Percentiles rank a stretch among this genome's conserved stretches.
These are phyloP conservation scores for Galaxea fascicularis DNA, from an alignment of 92 coral and sea anemone genomes.

Conservation along the genomic window DNA sequence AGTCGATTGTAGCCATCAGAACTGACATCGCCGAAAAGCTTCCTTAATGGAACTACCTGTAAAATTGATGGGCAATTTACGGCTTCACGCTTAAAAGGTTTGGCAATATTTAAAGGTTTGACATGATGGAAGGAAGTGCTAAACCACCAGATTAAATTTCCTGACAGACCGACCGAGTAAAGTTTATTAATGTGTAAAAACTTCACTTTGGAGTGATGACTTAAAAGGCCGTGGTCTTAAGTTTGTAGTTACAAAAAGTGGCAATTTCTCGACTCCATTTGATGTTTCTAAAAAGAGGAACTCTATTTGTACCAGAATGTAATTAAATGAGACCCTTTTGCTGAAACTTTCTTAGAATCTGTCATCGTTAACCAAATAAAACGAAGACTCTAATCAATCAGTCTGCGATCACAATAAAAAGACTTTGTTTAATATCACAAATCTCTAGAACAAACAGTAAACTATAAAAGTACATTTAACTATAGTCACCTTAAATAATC, in stretches of 20 bases:
- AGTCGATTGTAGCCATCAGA: neutral
- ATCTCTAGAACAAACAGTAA: slow-evolving; percentile 37
- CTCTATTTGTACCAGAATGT: neutral
- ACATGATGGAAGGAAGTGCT: slow-evolving; percentile 45
- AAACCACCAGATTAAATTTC: slow-evolving; percentile 44
- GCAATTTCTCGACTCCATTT: slow-evolving; percentile 7
- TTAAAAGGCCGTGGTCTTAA: neutral
- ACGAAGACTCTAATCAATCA: slow-evolving; percentile 16
- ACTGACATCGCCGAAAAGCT: slow-evolving; percentile 7
- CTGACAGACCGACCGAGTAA: slow-evolving; percentile 18
- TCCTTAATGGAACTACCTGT: slow-evolving; percentile 32
- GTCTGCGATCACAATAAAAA: slow-evolving; percentile 2
- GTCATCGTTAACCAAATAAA: slow-evolving; percentile 37
- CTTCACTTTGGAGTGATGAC: slow-evolving; percentile 20
- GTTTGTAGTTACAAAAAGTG: neutral
- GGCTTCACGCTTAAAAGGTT: slow-evolving; percentile 34
- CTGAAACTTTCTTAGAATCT: slow-evolving; percentile 12
- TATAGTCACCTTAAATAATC: slow-evolving; percentile 88
- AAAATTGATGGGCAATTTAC: slow-evolving; percentile 28
- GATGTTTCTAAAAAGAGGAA: neutral
- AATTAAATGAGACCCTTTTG: neutral
- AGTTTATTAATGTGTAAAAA: slow-evolving; percentile 37
- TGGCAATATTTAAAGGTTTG: slow-evolving; percentile 26
- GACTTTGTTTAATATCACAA: slow-evolving; percentile 12
- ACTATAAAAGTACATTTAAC: slow-evolving; percentile 12